A percentile compares a stretch with the other conserved stretches of the same genome.
These are phyloP conservation scores for Aphidius colemani DNA, from an alignment of 2,888 invertebrate species.

Conservation along the genomic window DNA sequence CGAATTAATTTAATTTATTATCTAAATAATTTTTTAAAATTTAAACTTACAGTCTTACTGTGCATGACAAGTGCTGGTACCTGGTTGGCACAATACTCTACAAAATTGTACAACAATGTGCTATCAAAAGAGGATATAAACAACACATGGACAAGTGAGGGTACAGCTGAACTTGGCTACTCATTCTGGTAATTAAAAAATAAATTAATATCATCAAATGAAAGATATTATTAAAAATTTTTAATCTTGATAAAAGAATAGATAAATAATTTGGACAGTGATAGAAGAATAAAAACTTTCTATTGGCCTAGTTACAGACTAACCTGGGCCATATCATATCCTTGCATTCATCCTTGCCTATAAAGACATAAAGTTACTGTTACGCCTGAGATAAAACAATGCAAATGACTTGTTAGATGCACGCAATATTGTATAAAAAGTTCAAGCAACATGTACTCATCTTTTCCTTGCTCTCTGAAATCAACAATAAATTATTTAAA, in stretches of 20 bases:
- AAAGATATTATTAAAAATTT: not conserved
- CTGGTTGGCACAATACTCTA: slow-evolving; percentile 84
- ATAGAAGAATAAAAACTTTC: too few relatives aligned
- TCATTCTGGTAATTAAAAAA: slow-evolving; percentile 76
- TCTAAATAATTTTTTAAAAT: slow-evolving; percentile 9
- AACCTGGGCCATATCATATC: not conserved
- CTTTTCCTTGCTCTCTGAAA: too few relatives aligned
- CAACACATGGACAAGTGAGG: slow-evolving; percentile 82
- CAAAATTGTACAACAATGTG: slow-evolving; percentile 81
- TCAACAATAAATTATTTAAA: not conserved
- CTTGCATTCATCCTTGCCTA: slow-evolving; percentile 16
- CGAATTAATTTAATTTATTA: not conserved
- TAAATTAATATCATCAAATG: not conserved
- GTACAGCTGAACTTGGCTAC: slow-evolving; percentile 79
- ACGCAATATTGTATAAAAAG: not conserved
- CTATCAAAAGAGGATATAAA: slow-evolving; percentile 78
- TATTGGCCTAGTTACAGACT: too few relatives aligned
- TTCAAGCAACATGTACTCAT: not conserved
- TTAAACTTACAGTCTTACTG: slow-evolving; percentile 69
- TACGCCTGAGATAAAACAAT: slow-evolving; percentile 18
- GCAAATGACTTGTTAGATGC: slow-evolving; percentile 2
- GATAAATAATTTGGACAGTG: too few relatives aligned
- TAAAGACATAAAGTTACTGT: not conserved
- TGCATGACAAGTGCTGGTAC: slow-evolving; percentile 76
- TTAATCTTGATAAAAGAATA: too few relatives aligned